phyloP scores from a whole-genome alignment of 2,888 invertebrate genomes.

The Orchesellides sinensis region DNA sequence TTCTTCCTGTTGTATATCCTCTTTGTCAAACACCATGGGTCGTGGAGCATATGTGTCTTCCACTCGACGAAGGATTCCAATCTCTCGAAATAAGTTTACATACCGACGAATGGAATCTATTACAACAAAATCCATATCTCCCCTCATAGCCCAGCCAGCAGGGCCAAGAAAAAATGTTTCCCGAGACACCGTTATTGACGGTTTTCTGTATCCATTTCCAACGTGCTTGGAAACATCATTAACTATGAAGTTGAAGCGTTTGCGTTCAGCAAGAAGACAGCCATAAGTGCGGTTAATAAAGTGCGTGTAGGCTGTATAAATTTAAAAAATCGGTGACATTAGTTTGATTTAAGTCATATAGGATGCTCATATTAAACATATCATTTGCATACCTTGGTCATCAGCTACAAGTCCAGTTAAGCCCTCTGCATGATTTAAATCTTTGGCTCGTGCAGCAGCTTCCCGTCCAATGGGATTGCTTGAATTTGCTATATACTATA shows the following conservation, averaged over 20 bases:
- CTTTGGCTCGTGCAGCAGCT: not conserved
- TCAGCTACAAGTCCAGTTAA: not conserved
- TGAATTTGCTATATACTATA: not conserved
- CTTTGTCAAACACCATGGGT: not conserved
- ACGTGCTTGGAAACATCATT: constrained; percentile 14
- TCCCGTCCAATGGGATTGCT: not conserved
- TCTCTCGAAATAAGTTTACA: constrained; percentile 2
- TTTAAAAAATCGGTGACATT: not conserved
- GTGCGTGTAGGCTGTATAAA: not conserved
- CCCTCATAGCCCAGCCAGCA: constrained; percentile 7
- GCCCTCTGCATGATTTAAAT: not conserved
- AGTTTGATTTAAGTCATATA: not conserved
- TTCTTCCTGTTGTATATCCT: not conserved
- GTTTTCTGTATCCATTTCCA: constrained; percentile 4
- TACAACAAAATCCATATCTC: constrained; percentile 25
- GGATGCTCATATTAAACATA: not conserved
- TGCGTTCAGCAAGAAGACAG: not conserved
- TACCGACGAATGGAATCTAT: not conserved
- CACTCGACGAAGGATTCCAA: not conserved
- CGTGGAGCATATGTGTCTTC: not conserved
- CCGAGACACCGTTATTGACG: not conserved
- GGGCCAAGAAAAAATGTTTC: constrained; percentile 27
- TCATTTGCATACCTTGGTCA: not conserved
- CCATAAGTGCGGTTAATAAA: constrained; percentile 4
- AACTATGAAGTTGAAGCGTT: constrained; percentile 6